Evolutionary conservation across 1,140 invertebrate genomes (phyloP), one percentile per base, ranked within the genome.

Genomic region (Muscidifurax raptorellus): DNA sequence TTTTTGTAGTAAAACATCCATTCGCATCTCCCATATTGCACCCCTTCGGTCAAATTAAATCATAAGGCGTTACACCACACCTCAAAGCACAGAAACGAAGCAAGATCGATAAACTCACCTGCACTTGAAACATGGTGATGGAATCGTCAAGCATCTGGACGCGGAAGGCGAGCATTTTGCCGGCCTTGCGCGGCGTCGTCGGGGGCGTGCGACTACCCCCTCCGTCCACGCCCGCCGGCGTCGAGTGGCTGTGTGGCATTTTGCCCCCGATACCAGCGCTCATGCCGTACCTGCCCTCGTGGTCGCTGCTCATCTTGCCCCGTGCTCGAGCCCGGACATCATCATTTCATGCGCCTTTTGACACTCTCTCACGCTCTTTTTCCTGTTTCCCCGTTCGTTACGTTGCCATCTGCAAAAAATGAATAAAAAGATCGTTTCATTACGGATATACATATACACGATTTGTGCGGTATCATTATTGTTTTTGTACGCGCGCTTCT

Each of bases 131-230:
- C 94, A 97, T 96, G 82, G 97, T 97, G 90, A 97, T 94, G 32
- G 96, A 95, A 92, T 97, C 97, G 89, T 98, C 97, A 82, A 98
- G 94, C 97, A 97, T 98, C 92, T 97, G 96, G 66, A 98, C 96
- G 87, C 96, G 94, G 72, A 98, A 96, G 22, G 96, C 96, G 69
- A 98, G 94, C 95, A 97, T 97, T 93, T 98, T 98, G 87, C 97
- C 96, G 87, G 96, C 96, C 90, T 96, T 96, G 44, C 93, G 91
- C n/a, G 96, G 96, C 81, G 96, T 96, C 80, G 96, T 94, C 40
- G 96, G 95, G 69, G 96, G 96, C 86, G 95, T 95, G 80, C 95
- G 93, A 88, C 92, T 93, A 81, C 94, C 94, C 25, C 94, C 94
- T 15, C 96, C 96, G 91, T 97, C 96, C 87, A 97, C 96, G 64